These are phyloP conservation scores for Echiichthys vipera DNA, from an alignment of 2,797 vertebrate species.

Conservation along the genomic window DNA sequence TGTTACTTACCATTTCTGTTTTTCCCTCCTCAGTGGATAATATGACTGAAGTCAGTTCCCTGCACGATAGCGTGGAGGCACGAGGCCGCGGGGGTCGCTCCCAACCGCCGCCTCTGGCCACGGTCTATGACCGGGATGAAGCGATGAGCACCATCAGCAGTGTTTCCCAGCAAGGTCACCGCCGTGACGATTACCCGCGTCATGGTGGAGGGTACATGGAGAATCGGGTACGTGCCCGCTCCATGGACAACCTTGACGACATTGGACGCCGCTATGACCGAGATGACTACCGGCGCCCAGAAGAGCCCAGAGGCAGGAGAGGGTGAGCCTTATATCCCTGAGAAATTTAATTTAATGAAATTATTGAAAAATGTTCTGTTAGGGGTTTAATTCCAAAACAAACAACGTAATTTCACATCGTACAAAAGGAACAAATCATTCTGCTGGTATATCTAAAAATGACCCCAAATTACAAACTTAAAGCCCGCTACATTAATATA, in stretches of 20 bases:
- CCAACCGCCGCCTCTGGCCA: conserved; percentile 81
- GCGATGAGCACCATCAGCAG: conserved; percentile 89
- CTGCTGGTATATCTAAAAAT: too few species aligned
- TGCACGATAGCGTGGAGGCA: conserved; percentile 85
- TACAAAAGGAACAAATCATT: too few species aligned
- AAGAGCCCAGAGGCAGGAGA: conserved; percentile 78
- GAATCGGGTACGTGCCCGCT: conserved; percentile 83
- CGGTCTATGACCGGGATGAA: conserved; percentile 81
- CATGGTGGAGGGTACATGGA: conserved; percentile 58
- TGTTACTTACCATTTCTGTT: neutral
- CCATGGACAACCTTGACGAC: conserved; percentile 91
- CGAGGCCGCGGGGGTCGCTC: conserved; percentile 80
- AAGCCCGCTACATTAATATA: too few species aligned
- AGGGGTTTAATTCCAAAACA: too few species aligned
- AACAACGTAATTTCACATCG: too few species aligned
- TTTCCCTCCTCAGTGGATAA: conserved; percentile 74
- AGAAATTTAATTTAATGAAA: too few species aligned
- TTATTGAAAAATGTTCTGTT: too few species aligned
- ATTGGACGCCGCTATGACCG: conserved; percentile 71
- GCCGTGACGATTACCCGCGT: conserved; percentile 63
- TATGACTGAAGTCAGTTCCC: conserved; percentile 90
- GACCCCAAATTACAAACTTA: too few species aligned
- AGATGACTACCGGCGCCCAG: conserved; percentile 68
- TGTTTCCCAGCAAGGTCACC: conserved; percentile 81
- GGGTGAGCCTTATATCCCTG: conserved; percentile 69